Conservation (phyloP, 2,888 invertebrate species). For the Aelia acuminata region DNA sequence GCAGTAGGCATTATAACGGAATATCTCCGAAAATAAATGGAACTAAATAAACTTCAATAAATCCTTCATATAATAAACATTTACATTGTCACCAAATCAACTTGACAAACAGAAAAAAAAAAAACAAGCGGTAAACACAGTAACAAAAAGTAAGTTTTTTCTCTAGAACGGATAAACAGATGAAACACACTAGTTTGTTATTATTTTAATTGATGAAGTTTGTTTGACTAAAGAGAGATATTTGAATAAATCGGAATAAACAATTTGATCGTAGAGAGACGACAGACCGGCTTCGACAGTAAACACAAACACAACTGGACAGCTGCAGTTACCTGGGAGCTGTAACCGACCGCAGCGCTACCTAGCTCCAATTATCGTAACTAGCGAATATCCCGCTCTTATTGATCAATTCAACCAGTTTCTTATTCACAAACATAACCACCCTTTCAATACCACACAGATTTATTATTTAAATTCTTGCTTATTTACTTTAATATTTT, state of each 20-base stretch:
- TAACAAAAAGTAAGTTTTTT: neutral
- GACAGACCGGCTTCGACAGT: constrained; percentile 20
- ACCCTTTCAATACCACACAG: too few species aligned
- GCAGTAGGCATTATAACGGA: constrained; percentile 66
- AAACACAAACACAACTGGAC: constrained; percentile 58
- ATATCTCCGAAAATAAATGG: neutral
- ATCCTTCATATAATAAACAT: neutral
- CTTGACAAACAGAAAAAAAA: neutral
- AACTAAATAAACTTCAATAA: constrained; percentile 24
- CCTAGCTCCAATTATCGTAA: neutral
- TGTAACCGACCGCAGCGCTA: neutral
- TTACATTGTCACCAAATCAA: constrained; percentile 22
- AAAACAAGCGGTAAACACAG: neutral
- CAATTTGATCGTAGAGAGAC: neutral
- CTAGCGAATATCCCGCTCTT: neutral
- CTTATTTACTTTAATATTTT: neutral
- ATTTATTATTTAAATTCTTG: too few species aligned
- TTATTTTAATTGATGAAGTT: neutral
- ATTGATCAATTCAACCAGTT: constrained; percentile 42
- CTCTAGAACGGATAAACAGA: neutral
- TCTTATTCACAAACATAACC: neutral
- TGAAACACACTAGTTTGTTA: neutral
- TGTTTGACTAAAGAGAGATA: neutral
- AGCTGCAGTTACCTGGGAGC: constrained; percentile 31
- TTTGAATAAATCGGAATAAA: neutral